phyloP scores from a whole-genome alignment of 2,888 invertebrate genomes.

The Criorhina ranunculi region DNA sequence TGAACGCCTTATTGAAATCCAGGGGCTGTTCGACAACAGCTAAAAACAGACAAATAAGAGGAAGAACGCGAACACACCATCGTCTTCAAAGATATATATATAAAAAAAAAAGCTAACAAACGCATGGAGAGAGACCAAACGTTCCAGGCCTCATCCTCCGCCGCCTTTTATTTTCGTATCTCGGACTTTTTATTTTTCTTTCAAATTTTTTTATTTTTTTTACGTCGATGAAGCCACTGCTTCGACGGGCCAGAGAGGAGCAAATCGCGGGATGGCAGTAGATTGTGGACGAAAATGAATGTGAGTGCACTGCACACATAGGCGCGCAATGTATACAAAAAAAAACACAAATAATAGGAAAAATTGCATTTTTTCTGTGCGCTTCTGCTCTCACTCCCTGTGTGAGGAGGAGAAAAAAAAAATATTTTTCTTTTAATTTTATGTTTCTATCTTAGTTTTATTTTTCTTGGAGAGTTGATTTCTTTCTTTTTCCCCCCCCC shows the following conservation, averaged over 20 bases:
- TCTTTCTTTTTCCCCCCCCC: no score
- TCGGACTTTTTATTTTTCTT: conserved; percentile 21
- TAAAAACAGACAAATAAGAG: conserved; percentile 37
- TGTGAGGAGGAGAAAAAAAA: conserved; percentile 4
- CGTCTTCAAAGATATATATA: conserved; percentile 34
- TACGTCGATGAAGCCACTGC: conserved; percentile 12
- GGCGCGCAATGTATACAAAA: background rate
- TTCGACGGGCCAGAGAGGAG: conserved; percentile 1
- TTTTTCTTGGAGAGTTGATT: conserved; percentile 33
- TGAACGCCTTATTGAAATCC: conserved; percentile 54
- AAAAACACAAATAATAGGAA: conserved; percentile 40
- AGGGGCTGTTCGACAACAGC: conserved; percentile 18
- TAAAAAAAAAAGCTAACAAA: conserved; percentile 25
- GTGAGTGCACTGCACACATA: conserved; percentile 44
- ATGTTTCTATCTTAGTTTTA: conserved; percentile 20
- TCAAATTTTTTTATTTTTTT: conserved; percentile 34
- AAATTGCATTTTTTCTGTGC: conserved; percentile 6
- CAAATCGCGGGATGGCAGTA: conserved; percentile 33
- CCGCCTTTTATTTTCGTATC: conserved; percentile 60
- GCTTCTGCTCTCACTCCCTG: background rate
- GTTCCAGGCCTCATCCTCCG: conserved; percentile 47
- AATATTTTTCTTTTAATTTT: conserved; percentile 52
- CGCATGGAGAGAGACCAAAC: conserved; percentile 40
- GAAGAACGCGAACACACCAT: conserved; percentile 38
- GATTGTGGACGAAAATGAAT: conserved; percentile 44